These are phyloP conservation scores for Lithobates pipiens DNA, from an alignment of 2,797 vertebrate genomes.

Conservation along the genomic window DNA sequence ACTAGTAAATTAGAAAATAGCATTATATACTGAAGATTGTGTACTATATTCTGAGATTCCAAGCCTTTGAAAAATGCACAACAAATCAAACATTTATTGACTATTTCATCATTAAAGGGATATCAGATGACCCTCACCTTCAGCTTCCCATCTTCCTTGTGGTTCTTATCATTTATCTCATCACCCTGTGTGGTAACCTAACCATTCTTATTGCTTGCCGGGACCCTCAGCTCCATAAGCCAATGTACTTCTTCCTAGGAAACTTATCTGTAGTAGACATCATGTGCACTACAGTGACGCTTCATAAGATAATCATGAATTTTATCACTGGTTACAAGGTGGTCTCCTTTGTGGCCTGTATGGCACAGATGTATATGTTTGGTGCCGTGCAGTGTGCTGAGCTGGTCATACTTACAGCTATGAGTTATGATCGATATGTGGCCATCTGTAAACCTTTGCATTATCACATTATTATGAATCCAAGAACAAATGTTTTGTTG, in stretches of 20 bases:
- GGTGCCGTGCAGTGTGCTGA: neutral
- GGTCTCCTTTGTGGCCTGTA: constrained; percentile 2
- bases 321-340: constrained; percentile 1
- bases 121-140: constrained; percentile 25
- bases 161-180: constrained; percentile 29
- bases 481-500: neutral
- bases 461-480: constrained; percentile 26
- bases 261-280: constrained; percentile 40
- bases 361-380: constrained; percentile 43
- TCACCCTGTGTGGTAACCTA: constrained; percentile 7
- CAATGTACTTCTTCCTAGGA: constrained; percentile 47
- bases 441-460: constrained; percentile 41
- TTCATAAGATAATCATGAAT: constrained; percentile 23
- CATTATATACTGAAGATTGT: no score
- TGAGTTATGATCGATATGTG: constrained; percentile 43
- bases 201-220: constrained; percentile 30
- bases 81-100: neutral
- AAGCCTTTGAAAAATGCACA: neutral
- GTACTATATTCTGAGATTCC: no score
- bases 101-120: constrained; percentile 37
- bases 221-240: constrained; percentile 18
- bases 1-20: no score
- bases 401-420: constrained; percentile 11
- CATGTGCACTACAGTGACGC: neutral
- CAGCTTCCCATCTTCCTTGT: constrained; percentile 23